Base-by-base conservation (phyloP, 1,140 invertebrate genomes). In the Anastrepha obliqua region DNA sequence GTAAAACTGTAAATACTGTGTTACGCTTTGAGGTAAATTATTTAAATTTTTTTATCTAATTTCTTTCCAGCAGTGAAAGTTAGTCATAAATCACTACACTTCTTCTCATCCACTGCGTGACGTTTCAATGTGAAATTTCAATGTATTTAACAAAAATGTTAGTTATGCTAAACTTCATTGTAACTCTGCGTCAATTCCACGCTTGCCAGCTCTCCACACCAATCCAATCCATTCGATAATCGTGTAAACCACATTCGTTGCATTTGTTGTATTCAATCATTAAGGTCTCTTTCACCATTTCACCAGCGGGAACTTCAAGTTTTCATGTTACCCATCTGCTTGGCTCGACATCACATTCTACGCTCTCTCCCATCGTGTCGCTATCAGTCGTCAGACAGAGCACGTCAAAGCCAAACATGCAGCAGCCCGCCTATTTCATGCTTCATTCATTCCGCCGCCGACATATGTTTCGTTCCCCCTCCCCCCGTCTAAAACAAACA, bases 381-480 rank as follows among this genome's bases (percentile, higher is more conserved):
- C 70, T 47, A 47, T 81, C 74, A 81, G 20, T 55, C 8, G 60
- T 2, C 60, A 62, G 60, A 17, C 60, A 81, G 74, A 13, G 47
- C 55, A 81, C 47, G 74, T 81, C 74, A 81, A 58, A 81, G 44
- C 15, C 74, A 81, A 81, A 55, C 74, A 81, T 81, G 74, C 74
- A 58, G 47, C n/a, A 55, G 17, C 8, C 74, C 74, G 74, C 74
- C 44, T 81, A 81, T 81, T 81, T 81, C n/a, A 81, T 81, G 74
- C 74, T 81, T 81, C 74, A 58, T 81, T 81, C 74, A 81, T 20
- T 81, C 7, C 74, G n/a, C 20, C n/a, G 9, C 13, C 44, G 20
- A n/a, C 47, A 81, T 8, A 81, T 51, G 7, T n/a, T 81, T 17
- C 5, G 39, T 42, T 81, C 55, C n/a, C 20, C n/a, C 74, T 58